Percentiles rank a stretch among this genome's conserved stretches.
Conservation (phyloP, 2,113 vertebrate species). For the Charina bottae region DNA sequence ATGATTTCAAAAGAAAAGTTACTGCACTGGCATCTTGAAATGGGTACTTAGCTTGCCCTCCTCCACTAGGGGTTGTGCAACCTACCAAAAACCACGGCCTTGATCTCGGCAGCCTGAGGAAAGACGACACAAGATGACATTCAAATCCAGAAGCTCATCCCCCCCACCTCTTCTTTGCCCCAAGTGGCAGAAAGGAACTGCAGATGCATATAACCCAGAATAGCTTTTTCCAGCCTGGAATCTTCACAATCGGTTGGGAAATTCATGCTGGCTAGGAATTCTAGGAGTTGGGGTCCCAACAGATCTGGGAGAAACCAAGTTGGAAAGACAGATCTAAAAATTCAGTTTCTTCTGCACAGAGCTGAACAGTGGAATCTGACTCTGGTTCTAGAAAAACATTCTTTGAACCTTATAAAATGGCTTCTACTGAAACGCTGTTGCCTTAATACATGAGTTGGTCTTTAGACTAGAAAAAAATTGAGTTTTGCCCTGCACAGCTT, state of each 20-base stretch:
- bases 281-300: too few species aligned
- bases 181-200: neutral
- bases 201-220: neutral
- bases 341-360: neutral
- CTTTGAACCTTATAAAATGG: neutral
- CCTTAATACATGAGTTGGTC: neutral
- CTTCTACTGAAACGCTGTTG: neutral
- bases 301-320: too few species aligned
- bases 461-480: neutral
- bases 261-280: too few species aligned
- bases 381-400: neutral
- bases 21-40: neutral
- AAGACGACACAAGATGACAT: neutral
- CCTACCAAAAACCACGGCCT: neutral
- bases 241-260: too few species aligned
- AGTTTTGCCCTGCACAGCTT: neutral
- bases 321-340: too few species aligned
- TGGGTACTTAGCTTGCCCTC: too few species aligned
- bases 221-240: neutral
- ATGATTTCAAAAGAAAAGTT: neutral
- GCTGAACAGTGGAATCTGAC: neutral
- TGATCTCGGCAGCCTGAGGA: neutral
- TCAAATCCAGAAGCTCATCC: too few species aligned
- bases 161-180: neutral
- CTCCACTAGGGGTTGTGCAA: neutral